These are phyloP conservation scores for Erynnis tages DNA, from an alignment of 2,888 invertebrate genomes.

Conservation along the genomic window DNA sequence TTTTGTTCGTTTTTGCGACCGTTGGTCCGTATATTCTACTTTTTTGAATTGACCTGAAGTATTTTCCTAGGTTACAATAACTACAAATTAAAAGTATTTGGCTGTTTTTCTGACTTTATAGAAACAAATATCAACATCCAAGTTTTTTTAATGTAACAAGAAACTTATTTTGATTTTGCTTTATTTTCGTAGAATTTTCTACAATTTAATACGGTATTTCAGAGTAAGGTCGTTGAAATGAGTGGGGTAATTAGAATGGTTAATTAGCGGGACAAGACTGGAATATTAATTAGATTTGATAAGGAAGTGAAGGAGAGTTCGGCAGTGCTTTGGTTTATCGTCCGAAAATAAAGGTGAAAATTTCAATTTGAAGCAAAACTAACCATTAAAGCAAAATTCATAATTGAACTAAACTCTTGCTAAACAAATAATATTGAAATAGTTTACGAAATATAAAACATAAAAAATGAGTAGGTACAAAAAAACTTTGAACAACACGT, in stretches of 20 bases:
- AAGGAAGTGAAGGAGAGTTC: neutral
- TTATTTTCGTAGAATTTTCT: slow-evolving; percentile 15
- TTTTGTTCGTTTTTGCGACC: no score
- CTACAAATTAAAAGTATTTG: no score
- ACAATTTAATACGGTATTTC: slow-evolving; percentile 6
- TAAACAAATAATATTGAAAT: no score
- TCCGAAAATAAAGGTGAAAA: neutral
- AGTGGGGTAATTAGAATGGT: slow-evolving; percentile 26
- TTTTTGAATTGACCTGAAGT: no score
- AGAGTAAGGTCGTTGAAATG: slow-evolving; percentile 5
- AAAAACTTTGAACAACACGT: no score
- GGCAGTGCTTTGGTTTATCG: neutral
- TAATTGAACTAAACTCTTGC: no score
- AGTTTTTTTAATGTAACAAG: slow-evolving; percentile 16
- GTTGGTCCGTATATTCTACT: no score
- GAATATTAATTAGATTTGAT: slow-evolving; percentile 14
- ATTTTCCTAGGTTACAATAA: no score
- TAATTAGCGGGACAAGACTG: slow-evolving; percentile 5
- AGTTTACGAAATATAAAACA: no score
- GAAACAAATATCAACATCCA: slow-evolving; percentile 35
- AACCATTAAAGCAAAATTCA: no score
- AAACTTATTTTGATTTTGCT: slow-evolving; percentile 26
- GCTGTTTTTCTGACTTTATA: no score
- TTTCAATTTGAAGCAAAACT: neutral
- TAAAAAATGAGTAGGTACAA: no score